Evolutionary conservation across 1,140 invertebrate species (phyloP).

Genomic region (Brachionus manjavacas): DNA sequence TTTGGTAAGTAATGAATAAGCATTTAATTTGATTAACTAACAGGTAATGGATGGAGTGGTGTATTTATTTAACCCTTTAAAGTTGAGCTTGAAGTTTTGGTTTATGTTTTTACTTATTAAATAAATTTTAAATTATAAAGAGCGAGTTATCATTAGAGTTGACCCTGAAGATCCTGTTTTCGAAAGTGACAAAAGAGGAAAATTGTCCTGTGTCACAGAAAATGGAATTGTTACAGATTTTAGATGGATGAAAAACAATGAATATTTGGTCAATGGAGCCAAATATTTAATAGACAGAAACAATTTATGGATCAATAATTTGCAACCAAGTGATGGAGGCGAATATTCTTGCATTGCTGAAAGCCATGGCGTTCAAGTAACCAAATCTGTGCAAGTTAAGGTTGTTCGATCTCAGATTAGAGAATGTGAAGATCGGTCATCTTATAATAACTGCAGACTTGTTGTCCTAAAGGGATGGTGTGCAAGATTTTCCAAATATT

Average conservation of each 20-base stretch:
- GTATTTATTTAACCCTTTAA: not conserved
- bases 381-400: not conserved
- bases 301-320: not conserved
- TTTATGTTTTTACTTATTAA: not conserved
- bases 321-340: not conserved
- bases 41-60: not conserved
- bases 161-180: not conserved
- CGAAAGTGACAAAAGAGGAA: not conserved
- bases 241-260: constrained; percentile 14
- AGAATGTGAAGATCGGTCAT: constrained; percentile 22
- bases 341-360: not conserved
- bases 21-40: not conserved
- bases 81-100: constrained; percentile 5
- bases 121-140: not conserved
- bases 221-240: not conserved
- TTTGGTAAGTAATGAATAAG: not conserved
- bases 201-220: not conserved
- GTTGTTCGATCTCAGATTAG: not conserved
- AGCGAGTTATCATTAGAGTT: not conserved
- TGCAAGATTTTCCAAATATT: not conserved
- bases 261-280: not conserved
- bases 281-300: constrained; percentile 1
- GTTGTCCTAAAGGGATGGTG: constrained; percentile 9
- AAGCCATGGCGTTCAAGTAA: not conserved
- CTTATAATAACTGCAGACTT: constrained; percentile 32